phyloP scores from a whole-genome alignment of 2,888 invertebrate genomes.

The Pilophorus perplexus region DNA sequence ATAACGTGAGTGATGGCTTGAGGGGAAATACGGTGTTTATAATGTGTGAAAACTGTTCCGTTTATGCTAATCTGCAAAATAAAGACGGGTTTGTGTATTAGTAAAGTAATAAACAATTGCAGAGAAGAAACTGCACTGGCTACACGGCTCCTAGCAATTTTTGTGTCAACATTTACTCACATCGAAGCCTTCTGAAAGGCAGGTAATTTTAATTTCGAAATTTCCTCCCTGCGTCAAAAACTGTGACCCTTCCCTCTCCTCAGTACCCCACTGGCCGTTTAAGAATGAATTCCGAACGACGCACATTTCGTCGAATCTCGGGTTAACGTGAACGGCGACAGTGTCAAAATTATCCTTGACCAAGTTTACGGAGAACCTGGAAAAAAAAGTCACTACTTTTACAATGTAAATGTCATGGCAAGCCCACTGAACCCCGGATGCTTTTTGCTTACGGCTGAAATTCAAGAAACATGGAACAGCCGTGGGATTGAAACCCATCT shows the following conservation, averaged over 20 bases:
- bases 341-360: conserved; percentile 52
- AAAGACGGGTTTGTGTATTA: too few species aligned
- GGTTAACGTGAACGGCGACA: conserved; percentile 80
- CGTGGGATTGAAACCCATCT: too few species aligned
- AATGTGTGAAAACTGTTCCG: conserved; percentile 66
- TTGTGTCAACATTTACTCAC: conserved; percentile 45
- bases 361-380: conserved; percentile 55
- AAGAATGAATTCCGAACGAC: conserved; percentile 76
- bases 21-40: conserved; percentile 71
- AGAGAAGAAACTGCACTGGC: not conserved
- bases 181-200: conserved; percentile 56
- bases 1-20: conserved; percentile 69
- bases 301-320: conserved; percentile 61
- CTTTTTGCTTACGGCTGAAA: too few species aligned
- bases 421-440: too few species aligned
- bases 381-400: too few species aligned
- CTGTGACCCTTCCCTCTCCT: conserved; percentile 66
- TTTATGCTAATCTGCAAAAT: conserved; percentile 61
- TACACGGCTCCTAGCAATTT: not conserved
- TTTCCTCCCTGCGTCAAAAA: conserved; percentile 69
- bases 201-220: conserved; percentile 66
- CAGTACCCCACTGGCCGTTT: conserved; percentile 75
- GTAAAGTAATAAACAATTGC: not conserved
- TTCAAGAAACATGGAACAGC: too few species aligned
- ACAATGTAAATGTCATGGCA: too few species aligned